A percentile compares a stretch with the other conserved stretches of the same genome.
Evolutionary conservation across 2,888 invertebrate genomes (phyloP).

Genomic region (Diadromus collaris): DNA sequence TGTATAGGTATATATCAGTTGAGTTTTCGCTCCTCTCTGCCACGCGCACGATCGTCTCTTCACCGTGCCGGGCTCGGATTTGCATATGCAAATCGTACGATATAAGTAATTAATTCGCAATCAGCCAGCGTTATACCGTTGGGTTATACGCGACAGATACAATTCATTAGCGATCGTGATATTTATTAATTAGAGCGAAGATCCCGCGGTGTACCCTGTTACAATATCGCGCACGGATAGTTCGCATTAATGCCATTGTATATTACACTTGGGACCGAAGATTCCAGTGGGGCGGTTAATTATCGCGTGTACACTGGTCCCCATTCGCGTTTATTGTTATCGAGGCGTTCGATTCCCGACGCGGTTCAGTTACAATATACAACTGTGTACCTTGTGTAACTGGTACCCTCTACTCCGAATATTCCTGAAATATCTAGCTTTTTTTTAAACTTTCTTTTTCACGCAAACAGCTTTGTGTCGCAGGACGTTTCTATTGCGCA

Average conservation of each 20-base stretch:
- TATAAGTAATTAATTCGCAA: conserved; percentile 79
- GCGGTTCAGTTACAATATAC: conserved; percentile 15
- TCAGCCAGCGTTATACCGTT: conserved; percentile 73
- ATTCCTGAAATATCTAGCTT: background rate
- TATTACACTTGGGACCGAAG: conserved; percentile 42
- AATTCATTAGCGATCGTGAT: conserved; percentile 76
- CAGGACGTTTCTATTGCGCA: background rate
- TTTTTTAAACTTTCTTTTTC: background rate
- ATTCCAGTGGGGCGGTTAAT: conserved; percentile 51
- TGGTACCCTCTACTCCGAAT: background rate
- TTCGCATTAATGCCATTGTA: conserved; percentile 36
- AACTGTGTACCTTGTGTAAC: background rate
- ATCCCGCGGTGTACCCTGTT: conserved; percentile 30
- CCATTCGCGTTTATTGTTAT: conserved; percentile 26
- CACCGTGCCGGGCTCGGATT: conserved; percentile 68
- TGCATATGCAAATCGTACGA: conserved; percentile 78
- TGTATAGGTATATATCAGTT: conserved; percentile 5
- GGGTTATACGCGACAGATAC: conserved; percentile 73
- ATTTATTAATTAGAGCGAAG: conserved; percentile 72
- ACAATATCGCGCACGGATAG: conserved; percentile 27
- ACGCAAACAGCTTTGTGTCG: background rate
- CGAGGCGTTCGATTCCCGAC: conserved; percentile 21
- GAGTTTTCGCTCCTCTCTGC: conserved; percentile 35
- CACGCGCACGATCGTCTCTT: conserved; percentile 61
- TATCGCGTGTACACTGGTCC: conserved; percentile 21